Evolutionary conservation across 2,888 invertebrate genomes (phyloP).

Genomic region (Drosophila paranaensis): DNA sequence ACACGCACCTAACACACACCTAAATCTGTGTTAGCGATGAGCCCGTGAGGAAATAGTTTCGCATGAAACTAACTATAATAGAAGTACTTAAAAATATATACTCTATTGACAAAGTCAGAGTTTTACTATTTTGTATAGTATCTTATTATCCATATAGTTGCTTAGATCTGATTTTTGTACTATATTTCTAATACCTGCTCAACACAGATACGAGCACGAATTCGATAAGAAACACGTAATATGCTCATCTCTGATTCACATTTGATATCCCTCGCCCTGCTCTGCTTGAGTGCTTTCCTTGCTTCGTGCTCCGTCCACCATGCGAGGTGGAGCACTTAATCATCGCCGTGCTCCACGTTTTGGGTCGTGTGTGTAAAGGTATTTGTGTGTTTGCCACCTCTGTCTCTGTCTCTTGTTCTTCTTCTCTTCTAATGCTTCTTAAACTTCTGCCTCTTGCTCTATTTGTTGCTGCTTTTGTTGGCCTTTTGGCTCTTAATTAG

Average conservation of each 20-base stretch:
- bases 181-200: too few species aligned
- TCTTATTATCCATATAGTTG: too few species aligned
- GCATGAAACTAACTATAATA: neutral
- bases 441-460: neutral
- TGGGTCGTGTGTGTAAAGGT: constrained; percentile 47
- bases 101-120: neutral
- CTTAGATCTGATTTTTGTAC: too few species aligned
- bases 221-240: neutral
- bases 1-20: constrained; percentile 17
- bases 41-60: neutral
- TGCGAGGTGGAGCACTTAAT: constrained; percentile 70
- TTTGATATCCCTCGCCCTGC: neutral
- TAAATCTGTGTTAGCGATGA: constrained; percentile 4
- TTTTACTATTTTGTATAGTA: too few species aligned
- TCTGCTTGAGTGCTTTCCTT: constrained; percentile 15
- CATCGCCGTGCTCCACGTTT: constrained; percentile 51
- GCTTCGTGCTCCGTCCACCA: constrained; percentile 15
- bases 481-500: constrained; percentile 69
- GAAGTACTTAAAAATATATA: neutral
- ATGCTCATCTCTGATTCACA: neutral
- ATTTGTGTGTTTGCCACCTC: constrained; percentile 49
- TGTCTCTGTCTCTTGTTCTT: constrained; percentile 28
- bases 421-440: neutral
- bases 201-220: neutral
- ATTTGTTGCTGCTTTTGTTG: constrained; percentile 34